Base-by-base conservation (phyloP, 2,888 invertebrate species). In the Operophtera brumata region DNA sequence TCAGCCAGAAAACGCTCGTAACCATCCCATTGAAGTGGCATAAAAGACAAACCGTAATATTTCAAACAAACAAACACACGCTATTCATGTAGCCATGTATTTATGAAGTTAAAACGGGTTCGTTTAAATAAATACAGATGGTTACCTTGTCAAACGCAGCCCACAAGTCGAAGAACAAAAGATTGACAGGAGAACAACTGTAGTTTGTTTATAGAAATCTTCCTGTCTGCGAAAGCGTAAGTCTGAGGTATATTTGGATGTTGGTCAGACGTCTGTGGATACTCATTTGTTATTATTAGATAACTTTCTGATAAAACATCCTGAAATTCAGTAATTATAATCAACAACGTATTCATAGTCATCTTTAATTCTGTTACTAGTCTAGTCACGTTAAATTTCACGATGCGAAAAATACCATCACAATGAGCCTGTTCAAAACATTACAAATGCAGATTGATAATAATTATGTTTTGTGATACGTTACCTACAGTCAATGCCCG, bases 131-230 rank as follows among this genome's bases (percentile, higher is more conserved):
- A 77, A 77, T 72, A 73, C 67, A 70, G 60, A 67, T 73, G 66
- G 71, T 69, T 47, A 60, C 62, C 61, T 64, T 77, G 77, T 80
- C 77, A 70, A 78, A 83, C 45, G 76, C 77, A 70, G 45, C 71
- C 65, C 70, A 69, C 71, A 64, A 64, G 72, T 74, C 77, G 61
- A 66, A 62, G 61, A 61, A 30, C 9, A 30, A 57, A 54, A 55
- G 71, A 80, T 77, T 73, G 76, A 80, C 70, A 73, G 54, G 44
- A 58, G 60, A 73, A 73, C 78, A 79, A 80, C 79, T 80, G 78
- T 44, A 61, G 54, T 56, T 61, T 61, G 65, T 70, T 66, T 58
- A 65, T 69, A 66, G 62, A 65, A 67, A 62, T 63, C 63, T 73
- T 69, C 71, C 75, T 76, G 74, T 77, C 69, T 62, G 69, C 61